Conservation (phyloP, 1,140 invertebrate genomes). For the Drosophila lacteicornis region DNA sequence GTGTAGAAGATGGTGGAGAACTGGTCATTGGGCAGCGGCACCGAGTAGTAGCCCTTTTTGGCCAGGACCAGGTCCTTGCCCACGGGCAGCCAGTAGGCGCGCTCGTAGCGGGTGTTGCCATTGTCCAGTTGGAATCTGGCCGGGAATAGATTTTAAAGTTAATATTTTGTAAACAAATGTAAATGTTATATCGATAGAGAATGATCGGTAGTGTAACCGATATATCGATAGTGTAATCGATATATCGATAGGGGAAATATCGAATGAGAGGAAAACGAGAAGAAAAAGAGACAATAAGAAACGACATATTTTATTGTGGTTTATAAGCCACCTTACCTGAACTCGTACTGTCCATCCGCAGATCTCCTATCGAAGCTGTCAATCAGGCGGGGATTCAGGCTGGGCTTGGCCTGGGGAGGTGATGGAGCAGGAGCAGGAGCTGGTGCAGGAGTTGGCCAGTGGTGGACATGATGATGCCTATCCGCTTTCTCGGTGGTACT, state of each 20-base stretch:
- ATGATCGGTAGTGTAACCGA: too few species aligned
- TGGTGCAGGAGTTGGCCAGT: constrained; percentile 38
- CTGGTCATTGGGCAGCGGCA: constrained; percentile 59
- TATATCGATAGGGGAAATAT: too few species aligned
- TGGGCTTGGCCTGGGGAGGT: neutral
- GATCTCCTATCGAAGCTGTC: constrained; percentile 64
- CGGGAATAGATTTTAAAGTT: neutral
- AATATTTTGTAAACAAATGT: too few species aligned
- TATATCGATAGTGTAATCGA: too few species aligned
- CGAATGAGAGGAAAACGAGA: too few species aligned
- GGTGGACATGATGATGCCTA: constrained; percentile 54
- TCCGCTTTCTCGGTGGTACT: constrained; percentile 25
- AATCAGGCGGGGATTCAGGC: constrained; percentile 31
- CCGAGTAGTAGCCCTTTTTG: constrained; percentile 71
- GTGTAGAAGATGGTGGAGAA: constrained; percentile 72
- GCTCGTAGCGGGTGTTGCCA: constrained; percentile 78
- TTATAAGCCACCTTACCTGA: constrained; percentile 45
- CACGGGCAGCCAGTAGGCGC: constrained; percentile 72
- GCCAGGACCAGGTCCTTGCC: constrained; percentile 62
- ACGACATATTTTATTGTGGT: too few species aligned
- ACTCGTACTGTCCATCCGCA: constrained; percentile 67
- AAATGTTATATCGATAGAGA: too few species aligned
- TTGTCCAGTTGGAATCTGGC: constrained; percentile 69
- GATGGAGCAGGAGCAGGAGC: neutral
- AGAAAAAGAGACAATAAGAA: too few species aligned